Evolutionary conservation across 2,888 invertebrate species (phyloP).

Genomic region (Eueremaeus valkanovi): DNA sequence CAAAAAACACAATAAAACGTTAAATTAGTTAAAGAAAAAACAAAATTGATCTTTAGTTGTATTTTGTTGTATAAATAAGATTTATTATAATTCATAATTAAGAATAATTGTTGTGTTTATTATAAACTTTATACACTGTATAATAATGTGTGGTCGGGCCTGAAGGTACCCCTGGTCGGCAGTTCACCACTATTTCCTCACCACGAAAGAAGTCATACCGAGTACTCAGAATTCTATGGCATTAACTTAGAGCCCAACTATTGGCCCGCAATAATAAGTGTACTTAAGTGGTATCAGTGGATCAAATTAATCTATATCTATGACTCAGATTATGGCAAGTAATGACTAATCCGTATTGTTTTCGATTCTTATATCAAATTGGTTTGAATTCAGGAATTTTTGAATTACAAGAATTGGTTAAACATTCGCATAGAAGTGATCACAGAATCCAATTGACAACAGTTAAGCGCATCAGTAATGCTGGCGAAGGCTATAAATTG

Average conservation of each 20-base stretch:
- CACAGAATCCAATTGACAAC: conserved; percentile 6
- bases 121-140: too few species aligned
- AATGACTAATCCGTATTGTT: not conserved
- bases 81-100: too few species aligned
- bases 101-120: too few species aligned
- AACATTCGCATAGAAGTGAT: conserved; percentile 32
- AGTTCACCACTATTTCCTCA: conserved; percentile 3
- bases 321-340: conserved; percentile 32
- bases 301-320: conserved; percentile 17
- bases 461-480: conserved; percentile 17
- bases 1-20: too few species aligned
- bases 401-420: conserved; percentile 19
- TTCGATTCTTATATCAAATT: not conserved
- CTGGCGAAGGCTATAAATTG: conserved; percentile 23
- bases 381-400: too few species aligned
- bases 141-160: too few species aligned
- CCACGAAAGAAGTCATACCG: conserved; percentile 6
- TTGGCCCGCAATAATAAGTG: conserved; percentile 33
- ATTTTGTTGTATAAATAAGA: too few species aligned
- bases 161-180: conserved; percentile 19
- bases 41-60: too few species aligned
- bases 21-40: too few species aligned
- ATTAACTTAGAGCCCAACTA: conserved; percentile 32
- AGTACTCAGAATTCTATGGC: conserved; percentile 9
- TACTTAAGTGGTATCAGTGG: conserved; percentile 33